These are phyloP conservation scores for Latrodectus geometricus DNA, from an alignment of 1,140 invertebrate species.

Conservation along the genomic window DNA sequence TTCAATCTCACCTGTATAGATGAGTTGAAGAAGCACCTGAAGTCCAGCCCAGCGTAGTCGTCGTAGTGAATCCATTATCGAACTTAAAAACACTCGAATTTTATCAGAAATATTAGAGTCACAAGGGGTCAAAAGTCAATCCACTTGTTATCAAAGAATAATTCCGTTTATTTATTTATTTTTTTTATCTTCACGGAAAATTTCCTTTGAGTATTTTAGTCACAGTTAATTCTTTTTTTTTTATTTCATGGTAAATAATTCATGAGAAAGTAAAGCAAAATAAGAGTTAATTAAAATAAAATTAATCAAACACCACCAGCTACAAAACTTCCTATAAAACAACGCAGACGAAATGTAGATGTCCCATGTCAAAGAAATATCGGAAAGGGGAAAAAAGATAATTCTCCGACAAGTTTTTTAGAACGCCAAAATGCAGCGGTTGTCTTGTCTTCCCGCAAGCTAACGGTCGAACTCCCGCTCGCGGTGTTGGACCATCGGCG, in stretches of 20 bases:
- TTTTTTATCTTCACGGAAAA: not conserved
- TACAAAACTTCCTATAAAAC: not conserved
- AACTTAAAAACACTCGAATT: not conserved
- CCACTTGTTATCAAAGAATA: not conserved
- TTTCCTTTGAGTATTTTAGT: not conserved
- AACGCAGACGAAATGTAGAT: not conserved
- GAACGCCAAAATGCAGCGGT: not conserved
- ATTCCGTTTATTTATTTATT: not conserved
- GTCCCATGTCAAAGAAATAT: not conserved
- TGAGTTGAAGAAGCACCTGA: conserved; percentile 5
- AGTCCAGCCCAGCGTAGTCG: conserved; percentile 11
- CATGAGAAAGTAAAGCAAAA: not conserved
- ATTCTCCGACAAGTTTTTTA: not conserved
- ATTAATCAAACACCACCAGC: not conserved
- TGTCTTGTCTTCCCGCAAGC: not conserved
- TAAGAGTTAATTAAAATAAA: not conserved
- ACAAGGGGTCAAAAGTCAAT: conserved; percentile 1
- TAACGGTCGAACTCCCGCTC: not conserved
- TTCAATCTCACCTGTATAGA: conserved; percentile 38
- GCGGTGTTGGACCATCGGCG: not conserved
- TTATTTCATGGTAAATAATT: not conserved
- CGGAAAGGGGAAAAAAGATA: not conserved
- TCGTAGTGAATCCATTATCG: conserved; percentile 28
- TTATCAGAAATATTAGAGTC: not conserved
- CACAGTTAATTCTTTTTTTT: not conserved